Percentiles rank a stretch among this genome's conserved stretches.
phyloP scores from a whole-genome alignment of 1,140 invertebrate genomes.

The Parapsyche elsis region DNA sequence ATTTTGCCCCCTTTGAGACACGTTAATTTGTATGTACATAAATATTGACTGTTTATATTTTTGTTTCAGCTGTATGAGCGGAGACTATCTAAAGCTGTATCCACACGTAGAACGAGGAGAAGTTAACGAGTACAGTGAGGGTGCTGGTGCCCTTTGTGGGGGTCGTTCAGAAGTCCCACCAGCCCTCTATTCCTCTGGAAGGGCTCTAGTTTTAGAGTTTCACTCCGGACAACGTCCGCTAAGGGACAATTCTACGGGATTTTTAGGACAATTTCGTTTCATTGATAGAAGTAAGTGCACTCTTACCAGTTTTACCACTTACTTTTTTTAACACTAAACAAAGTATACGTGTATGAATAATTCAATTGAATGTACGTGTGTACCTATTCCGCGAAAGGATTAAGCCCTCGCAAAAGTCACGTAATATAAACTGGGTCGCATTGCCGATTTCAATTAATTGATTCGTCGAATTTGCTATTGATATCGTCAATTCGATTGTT shows the following conservation, averaged over 20 bases:
- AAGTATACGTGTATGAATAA: no score
- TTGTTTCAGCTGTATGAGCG: slow-evolving; percentile 77
- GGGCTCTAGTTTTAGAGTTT: slow-evolving; percentile 84
- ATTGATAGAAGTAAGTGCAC: slow-evolving; percentile 81
- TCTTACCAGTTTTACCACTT: neutral
- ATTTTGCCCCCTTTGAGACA: no score
- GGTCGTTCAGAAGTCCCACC: slow-evolving; percentile 77
- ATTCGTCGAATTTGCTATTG: neutral
- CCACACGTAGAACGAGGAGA: slow-evolving; percentile 75
- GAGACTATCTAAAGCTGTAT: slow-evolving; percentile 86
- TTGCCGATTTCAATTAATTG: no score
- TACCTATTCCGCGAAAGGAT: no score
- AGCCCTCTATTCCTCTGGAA: slow-evolving; percentile 83
- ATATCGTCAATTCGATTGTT: slow-evolving; percentile 24
- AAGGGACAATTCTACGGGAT: slow-evolving; percentile 76
- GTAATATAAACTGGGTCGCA: no score
- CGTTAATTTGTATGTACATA: no score
- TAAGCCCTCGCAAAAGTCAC: no score
- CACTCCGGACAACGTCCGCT: slow-evolving; percentile 71
- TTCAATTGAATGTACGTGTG: no score
- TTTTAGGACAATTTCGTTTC: slow-evolving; percentile 83
- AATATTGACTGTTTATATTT: slow-evolving; percentile 33
- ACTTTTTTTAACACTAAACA: no score
- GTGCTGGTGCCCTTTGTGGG: slow-evolving; percentile 82
- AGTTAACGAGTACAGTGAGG: slow-evolving; percentile 83